Evolutionary conservation across 2,113 vertebrate species (phyloP).

Genomic region (Micromys minutus): DNA sequence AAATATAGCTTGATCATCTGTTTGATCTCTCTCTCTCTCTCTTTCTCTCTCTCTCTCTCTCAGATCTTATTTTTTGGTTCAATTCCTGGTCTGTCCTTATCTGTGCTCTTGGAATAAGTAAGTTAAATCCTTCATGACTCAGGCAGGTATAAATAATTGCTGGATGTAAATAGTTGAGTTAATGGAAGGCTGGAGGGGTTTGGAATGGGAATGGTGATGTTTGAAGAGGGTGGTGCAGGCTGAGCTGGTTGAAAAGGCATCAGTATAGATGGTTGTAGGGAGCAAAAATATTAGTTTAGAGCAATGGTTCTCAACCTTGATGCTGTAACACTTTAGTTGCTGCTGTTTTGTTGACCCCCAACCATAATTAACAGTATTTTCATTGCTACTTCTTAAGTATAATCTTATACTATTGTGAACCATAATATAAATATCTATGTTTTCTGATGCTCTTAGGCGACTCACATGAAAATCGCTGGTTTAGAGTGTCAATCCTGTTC

Average conservation of each 20-base stretch:
- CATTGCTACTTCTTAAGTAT: background rate
- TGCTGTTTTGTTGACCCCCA: background rate
- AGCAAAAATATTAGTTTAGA: background rate
- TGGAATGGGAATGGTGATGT: background rate
- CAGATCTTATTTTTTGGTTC: conserved; percentile 62
- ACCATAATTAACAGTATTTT: background rate
- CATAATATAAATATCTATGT: background rate
- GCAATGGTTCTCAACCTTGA: background rate
- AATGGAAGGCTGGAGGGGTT: conserved; percentile 48
- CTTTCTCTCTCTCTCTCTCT: background rate
- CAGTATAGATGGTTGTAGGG: background rate
- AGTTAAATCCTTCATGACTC: conserved; percentile 64
- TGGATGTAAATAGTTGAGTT: conserved; percentile 47
- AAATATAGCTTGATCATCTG: conserved; percentile 46
- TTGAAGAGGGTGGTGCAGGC: background rate
- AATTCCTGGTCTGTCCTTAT: conserved; percentile 58
- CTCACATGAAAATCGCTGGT: background rate
- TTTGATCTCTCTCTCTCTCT: conserved; percentile 34
- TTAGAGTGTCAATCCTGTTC: background rate
- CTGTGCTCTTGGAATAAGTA: conserved; percentile 59
- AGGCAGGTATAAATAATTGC: conserved; percentile 61
- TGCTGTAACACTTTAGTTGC: background rate
- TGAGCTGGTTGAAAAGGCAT: background rate
- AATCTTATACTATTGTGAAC: background rate
- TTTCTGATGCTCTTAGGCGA: background rate